These are phyloP conservation scores for Trissonchulus sp. DNA, from an alignment of 2,888 invertebrate species.

Conservation along the genomic window DNA sequence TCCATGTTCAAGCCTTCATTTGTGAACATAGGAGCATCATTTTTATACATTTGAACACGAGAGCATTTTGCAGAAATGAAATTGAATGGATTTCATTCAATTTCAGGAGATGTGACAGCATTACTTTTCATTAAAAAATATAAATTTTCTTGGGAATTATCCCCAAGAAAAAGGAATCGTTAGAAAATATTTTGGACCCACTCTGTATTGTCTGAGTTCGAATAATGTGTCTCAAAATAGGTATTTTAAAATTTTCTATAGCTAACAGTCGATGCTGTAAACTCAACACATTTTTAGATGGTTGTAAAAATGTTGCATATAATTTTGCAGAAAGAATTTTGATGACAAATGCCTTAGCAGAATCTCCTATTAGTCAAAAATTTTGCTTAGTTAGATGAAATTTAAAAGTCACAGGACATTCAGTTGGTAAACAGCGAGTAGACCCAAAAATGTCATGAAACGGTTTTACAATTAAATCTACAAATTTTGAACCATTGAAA, in stretches of 20 bases:
- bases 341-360: not conserved
- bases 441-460: not conserved
- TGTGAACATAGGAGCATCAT: slow-evolving; percentile 1
- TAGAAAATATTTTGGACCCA: no score
- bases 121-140: no score
- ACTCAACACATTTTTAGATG: not conserved
- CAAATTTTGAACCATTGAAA: not conserved
- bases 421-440: not conserved
- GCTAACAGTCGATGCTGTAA: not conserved
- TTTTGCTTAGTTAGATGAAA: not conserved
- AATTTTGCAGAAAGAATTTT: not conserved
- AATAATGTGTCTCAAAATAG: slow-evolving; percentile 13
- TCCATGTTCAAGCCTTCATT: not conserved
- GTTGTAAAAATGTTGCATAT: not conserved
- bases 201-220: slow-evolving; percentile 3
- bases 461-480: slow-evolving; percentile 11
- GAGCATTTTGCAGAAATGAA: not conserved
- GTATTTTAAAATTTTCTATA: not conserved
- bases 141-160: slow-evolving; percentile 9
- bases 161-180: no score
- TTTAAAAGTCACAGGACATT: not conserved
- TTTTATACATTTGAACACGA: slow-evolving; percentile 1
- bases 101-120: no score
- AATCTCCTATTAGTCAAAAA: slow-evolving; percentile 9
- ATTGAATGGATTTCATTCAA: slow-evolving; percentile 4